Conservation (phyloP, 2,113 vertebrate species). For the Notiomystis cincta region DNA sequence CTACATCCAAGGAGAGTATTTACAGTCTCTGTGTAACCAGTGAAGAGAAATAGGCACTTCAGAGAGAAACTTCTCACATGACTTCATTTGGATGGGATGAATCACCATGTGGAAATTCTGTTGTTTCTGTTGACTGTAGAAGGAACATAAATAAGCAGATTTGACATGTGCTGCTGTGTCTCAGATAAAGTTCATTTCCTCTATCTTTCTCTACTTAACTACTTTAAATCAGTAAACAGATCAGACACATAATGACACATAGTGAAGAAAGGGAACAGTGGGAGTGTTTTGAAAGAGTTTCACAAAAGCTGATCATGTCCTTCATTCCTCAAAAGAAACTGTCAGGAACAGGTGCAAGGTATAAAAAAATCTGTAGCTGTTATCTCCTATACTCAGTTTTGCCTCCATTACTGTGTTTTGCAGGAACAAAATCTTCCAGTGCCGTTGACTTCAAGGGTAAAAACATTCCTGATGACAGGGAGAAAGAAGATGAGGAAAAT, state of each 20-base stretch:
- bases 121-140: background rate
- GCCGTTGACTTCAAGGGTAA: conserved; percentile 46
- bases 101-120: background rate
- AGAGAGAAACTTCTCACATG: background rate
- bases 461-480: conserved; percentile 52
- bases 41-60: background rate
- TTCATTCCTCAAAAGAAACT: background rate
- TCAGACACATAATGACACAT: background rate
- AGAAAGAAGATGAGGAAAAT: conserved; percentile 48
- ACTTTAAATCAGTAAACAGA: background rate
- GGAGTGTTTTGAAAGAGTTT: background rate
- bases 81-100: background rate
- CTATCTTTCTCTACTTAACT: background rate
- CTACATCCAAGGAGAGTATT: background rate
- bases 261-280: background rate
- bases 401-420: background rate
- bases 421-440: conserved; percentile 73
- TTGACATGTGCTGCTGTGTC: background rate
- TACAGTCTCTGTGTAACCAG: background rate
- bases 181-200: conserved; percentile 17
- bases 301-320: background rate
- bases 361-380: background rate
- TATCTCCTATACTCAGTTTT: background rate
- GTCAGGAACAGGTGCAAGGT: background rate
- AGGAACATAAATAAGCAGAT: conserved; percentile 10